Percentiles rank a stretch among this genome's conserved stretches.
Conservation (phyloP, 1,140 invertebrate genomes). For the Delia radicum region DNA sequence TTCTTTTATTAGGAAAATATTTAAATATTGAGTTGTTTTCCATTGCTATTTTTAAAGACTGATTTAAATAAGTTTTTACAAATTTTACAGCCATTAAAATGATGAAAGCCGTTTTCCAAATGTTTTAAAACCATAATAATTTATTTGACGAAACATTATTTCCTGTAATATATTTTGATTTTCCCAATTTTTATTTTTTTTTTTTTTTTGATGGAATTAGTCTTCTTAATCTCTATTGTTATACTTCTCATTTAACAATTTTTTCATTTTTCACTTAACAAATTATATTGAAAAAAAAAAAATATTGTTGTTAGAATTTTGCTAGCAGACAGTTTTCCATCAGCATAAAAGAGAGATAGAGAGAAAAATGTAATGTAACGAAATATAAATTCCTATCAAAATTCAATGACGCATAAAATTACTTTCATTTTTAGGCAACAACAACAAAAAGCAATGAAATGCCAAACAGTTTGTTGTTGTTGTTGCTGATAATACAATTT, state of each 20-base stretch:
- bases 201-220: background rate
- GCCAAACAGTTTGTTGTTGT: background rate
- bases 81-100: too few species aligned
- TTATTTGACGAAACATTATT: too few species aligned
- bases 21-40: too few species aligned
- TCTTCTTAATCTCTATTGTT: background rate
- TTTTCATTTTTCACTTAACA: slow-evolving; percentile 2
- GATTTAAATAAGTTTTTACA: too few species aligned
- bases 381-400: slow-evolving; percentile 17
- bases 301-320: background rate
- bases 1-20: background rate
- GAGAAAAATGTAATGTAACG: background rate
- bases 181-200: too few species aligned
- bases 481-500: background rate
- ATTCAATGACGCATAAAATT: slow-evolving; percentile 24
- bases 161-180: too few species aligned
- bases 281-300: background rate
- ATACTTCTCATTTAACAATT: background rate
- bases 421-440: slow-evolving; percentile 8
- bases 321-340: background rate
- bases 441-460: background rate
- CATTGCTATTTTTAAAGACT: too few species aligned
- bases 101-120: too few species aligned
- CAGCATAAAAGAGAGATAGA: background rate
- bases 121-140: too few species aligned